Evolutionary conservation across 2,888 invertebrate genomes (phyloP), one percentile per base, ranked within the genome.

Genomic region (Hirtodrosophila histrioides): DNA sequence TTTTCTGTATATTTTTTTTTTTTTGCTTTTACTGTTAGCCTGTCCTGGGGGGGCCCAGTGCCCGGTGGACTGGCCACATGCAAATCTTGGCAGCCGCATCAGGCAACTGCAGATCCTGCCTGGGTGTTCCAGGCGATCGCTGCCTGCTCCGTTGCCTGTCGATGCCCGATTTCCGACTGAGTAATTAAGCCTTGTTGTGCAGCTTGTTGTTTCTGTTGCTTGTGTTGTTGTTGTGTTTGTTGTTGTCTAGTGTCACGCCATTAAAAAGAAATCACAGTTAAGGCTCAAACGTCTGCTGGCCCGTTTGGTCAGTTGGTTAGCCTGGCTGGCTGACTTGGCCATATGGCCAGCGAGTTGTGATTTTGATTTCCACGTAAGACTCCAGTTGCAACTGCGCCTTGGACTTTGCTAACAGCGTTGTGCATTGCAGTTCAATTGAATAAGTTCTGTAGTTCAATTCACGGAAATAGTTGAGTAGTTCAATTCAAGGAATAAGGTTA

Each of bases 251-350:
- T 84, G 84, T 84, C 84, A 87, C 88, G 84, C 84, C 88, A 84
- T 84, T 88, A 87, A 86, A 84, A 84, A 37, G 88, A 82, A 83
- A 88, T 86, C 82, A 82, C 87, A 86, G 86, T 77, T 84, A 82
- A 84, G 75, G 64, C 57, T 56, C 58, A 68, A 60, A 69, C 75
- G 74, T 79, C 72, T 69, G 35, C 63, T 75, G 62, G 68, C 45
- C 68, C 57, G 73, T 60, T 68, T 60, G 75, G 64, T 72, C 77
- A 64, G 68, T 61, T 63, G 44, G 39, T 24, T 50, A 31, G 31
- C 31, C 31, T 8, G 31, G 8, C 7, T 24, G n/a, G 41, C 43
- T 45, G 46, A 11, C 29, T 40, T 58, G 60, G 76, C 70, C 74
- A 80, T 70, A 75, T 75, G 64, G 66, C 64, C 54, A 45, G 36